Evolutionary conservation across 2,888 invertebrate genomes (phyloP).

Genomic region (Coelogynopora nodosa): DNA sequence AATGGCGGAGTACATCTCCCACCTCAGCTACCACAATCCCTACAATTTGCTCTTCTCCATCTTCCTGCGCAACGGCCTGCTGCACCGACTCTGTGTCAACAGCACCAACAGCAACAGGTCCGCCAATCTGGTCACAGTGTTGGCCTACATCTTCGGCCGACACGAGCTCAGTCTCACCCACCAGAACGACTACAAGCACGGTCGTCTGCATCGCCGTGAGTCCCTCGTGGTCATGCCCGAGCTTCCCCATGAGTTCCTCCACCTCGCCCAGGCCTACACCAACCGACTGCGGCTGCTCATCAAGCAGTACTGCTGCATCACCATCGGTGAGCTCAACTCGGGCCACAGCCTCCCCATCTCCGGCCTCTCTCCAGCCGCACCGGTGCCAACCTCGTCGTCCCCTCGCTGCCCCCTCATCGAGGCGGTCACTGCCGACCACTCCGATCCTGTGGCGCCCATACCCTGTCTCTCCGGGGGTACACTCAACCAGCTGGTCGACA

Average conservation of each 20-base stretch:
- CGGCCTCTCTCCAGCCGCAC: neutral
- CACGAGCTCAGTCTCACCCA: neutral
- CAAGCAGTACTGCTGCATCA: neutral
- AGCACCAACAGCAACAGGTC: neutral
- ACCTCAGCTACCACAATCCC: conserved; percentile 7
- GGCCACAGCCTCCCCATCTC: neutral
- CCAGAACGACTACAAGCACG: neutral
- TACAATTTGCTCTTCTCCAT: neutral
- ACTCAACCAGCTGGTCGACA: neutral
- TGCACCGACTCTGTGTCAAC: neutral
- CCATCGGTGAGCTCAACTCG: neutral
- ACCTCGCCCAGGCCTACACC: neutral
- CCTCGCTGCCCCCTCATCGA: neutral
- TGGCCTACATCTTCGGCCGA: neutral
- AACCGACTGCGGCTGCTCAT: neutral
- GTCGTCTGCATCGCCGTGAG: neutral
- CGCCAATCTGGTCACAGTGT: neutral
- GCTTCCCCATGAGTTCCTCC: neutral
- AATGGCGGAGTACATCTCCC: neutral
- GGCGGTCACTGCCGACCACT: neutral
- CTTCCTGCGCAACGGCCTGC: neutral
- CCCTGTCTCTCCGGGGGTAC: neutral
- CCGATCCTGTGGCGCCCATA: neutral
- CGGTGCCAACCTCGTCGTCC: neutral
- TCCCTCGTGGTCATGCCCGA: neutral